Conservation (phyloP, 1,140 invertebrate species). For the Zelostemma sp. region DNA sequence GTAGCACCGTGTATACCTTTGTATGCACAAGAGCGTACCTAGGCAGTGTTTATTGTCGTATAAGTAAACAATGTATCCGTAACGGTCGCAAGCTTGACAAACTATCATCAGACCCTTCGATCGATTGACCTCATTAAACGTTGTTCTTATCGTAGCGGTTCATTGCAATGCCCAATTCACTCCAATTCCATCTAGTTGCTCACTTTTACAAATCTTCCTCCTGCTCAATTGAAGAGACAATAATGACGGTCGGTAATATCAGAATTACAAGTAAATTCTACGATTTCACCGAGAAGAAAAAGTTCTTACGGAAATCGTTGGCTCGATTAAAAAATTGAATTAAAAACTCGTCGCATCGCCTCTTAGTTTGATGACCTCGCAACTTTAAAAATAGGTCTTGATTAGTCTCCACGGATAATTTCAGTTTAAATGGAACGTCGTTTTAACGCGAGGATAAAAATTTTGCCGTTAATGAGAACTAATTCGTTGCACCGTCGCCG, state of each 20-base stretch:
- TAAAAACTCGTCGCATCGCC: neutral
- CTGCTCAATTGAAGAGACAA: neutral
- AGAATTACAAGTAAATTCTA: neutral
- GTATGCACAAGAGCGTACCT: slow-evolving; percentile 52
- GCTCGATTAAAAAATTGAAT: neutral
- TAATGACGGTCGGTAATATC: no score
- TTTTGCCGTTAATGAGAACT: neutral
- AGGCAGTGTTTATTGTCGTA: slow-evolving; percentile 58
- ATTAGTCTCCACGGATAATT: neutral
- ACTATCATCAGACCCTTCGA: slow-evolving; percentile 27
- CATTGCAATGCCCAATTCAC: slow-evolving; percentile 2
- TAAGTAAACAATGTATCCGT: slow-evolving; percentile 56
- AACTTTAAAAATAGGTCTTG: neutral
- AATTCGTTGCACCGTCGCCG: neutral
- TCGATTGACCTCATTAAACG: slow-evolving; percentile 26
- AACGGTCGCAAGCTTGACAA: slow-evolving; percentile 38
- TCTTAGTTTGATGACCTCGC: neutral
- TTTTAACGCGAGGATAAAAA: neutral
- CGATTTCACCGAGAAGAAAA: neutral
- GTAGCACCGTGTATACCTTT: slow-evolving; percentile 46
- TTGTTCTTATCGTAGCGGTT: slow-evolving; percentile 1
- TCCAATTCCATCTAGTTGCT: neutral
- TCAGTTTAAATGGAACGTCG: neutral
- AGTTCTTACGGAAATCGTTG: neutral
- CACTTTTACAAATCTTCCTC: neutral